Evolutionary conservation across 2,113 vertebrate genomes (phyloP), one percentile per base, ranked within the genome.

Genomic region (Ancistrus triradiatus): DNA sequence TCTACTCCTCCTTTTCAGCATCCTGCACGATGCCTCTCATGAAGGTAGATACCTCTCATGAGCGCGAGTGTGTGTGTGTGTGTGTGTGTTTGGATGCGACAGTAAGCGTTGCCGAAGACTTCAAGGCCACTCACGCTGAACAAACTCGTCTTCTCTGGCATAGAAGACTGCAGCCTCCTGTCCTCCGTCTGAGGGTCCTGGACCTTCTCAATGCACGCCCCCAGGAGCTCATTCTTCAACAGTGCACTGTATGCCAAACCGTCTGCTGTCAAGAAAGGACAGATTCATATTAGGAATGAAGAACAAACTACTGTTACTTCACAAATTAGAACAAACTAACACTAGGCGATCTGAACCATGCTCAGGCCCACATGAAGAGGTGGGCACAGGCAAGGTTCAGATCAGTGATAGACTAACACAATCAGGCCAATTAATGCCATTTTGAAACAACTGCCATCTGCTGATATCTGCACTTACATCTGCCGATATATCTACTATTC

Each of bases 141-240:
- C 31, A 99, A 93, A 67, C 93, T 95, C 67, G 94, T 94, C 75
- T 92, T 95, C 77, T 93, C 93, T 0, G 94, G 95, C 0, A 93
- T 97, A 37, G 95, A 96, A 0, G 92, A 92, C 80, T 95, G 95
- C 24, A 99, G 80, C 42, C 96, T 81, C 19, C 95, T 85, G 73
- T 99, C 96, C 71, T 99, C 96, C 0, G 93, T 96, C 81, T 99
- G 95, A 0, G 96, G 96, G 80, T 98, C 96, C 77, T 97, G 93
- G 19, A 99, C 95, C 66, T 98, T 98, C 80, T 98, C 95, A 0
- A 99, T 99, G 8, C 96, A 95, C 0, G 96, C 95, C 5, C 95
- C 96, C 1, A 99, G 77, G 48, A 99, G 86, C 69, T 99, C 96
- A 0, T 99, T 99, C 83, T 98, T 99, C 64, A 99, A 85, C 74